Base-by-base conservation (phyloP, 2,113 vertebrate genomes). In the Peromyscus polionotus region DNA sequence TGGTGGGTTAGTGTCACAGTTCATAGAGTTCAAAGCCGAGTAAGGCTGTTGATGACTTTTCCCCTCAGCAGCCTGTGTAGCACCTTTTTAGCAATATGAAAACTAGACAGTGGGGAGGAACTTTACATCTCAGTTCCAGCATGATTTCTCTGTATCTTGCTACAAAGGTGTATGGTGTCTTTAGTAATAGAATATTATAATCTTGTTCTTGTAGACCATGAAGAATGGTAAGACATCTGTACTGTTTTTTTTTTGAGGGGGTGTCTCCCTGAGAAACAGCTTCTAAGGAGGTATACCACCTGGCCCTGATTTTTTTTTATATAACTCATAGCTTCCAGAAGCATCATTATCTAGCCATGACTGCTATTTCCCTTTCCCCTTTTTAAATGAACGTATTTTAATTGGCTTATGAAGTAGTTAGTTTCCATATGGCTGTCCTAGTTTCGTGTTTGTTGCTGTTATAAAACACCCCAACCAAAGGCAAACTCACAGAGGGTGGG, bases 361-460 rank as follows among this genome's bases (percentile, higher is more conserved):
- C 36, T 7, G 28, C 24, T 68, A 68, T 51, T 36, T 68, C 28
- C 11, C 5, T 22, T 87, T 5, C 65, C 26, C 26, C 0, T 65
- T 85, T 85, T 65, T 19, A 85, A 65, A 65, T 26, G 31, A 86
- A 36, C 63, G 48, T 67, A 67, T 67, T 86, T 48, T 86, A 86
- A 67, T 48, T 86, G 42, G 63, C 39, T 67, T 67, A 48, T 48
- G 28, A 86, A 67, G 28, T 48, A 48, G 61, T 86, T 48, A 33
- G 42, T 48, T 67, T 86, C 84, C 84, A 86, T 86, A 67, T 67
- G 84, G 42, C 63, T 86, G 84, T 48, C 61, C 61, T 86, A 86
- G 63, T 67, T 31, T 48, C 3, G 67, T 48, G 48, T 86, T 67
- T 86, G 17, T 67, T 67, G 8, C 28, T 86, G 63, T 86, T 45